These are phyloP conservation scores for Willisornis vidua DNA, from an alignment of 2,113 vertebrate genomes.

Conservation along the genomic window DNA sequence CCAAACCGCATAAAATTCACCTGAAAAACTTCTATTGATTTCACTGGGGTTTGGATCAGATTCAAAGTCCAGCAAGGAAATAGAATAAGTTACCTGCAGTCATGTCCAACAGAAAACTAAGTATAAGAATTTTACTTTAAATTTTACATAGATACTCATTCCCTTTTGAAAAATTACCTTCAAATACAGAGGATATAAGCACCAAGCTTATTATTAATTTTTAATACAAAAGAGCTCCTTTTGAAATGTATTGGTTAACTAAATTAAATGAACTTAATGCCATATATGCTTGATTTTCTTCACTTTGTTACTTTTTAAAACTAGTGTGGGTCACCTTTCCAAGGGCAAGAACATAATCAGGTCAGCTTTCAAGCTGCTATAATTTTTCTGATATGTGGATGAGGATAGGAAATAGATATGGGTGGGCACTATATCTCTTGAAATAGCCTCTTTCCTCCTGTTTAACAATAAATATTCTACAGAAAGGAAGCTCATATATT, in stretches of 20 bases:
- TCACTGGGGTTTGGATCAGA: not conserved
- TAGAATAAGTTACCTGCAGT: not conserved
- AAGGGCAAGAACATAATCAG: constrained; percentile 66
- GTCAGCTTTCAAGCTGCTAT: constrained; percentile 64
- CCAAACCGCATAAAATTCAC: constrained; percentile 6
- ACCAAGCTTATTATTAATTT: constrained; percentile 1
- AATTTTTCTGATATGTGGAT: constrained; percentile 70
- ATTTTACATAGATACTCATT: not conserved
- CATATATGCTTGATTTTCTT: constrained; percentile 21
- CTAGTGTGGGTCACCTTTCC: constrained; percentile 47
- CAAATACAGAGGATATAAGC: constrained; percentile 32
- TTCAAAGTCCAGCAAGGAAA: constrained; percentile 26
- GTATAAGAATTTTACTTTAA: not conserved
- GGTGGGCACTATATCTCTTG: constrained; percentile 69
- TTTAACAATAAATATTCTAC: constrained; percentile 73
- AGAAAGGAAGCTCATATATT: constrained; percentile 67
- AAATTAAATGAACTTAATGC: constrained; percentile 16
- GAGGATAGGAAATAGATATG: constrained; percentile 68
- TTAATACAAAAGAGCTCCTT: not conserved
- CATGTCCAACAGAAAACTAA: not conserved
- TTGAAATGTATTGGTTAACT: constrained; percentile 13
- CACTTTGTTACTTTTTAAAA: constrained; percentile 53
- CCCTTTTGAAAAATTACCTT: constrained; percentile 18
- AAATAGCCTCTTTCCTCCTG: constrained; percentile 66
- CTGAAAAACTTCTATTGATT: constrained; percentile 38